A percentile compares a stretch with the other conserved stretches of the same genome.
Evolutionary conservation across 2,113 vertebrate genomes (phyloP).

Genomic region (Hemicordylus capensis): DNA sequence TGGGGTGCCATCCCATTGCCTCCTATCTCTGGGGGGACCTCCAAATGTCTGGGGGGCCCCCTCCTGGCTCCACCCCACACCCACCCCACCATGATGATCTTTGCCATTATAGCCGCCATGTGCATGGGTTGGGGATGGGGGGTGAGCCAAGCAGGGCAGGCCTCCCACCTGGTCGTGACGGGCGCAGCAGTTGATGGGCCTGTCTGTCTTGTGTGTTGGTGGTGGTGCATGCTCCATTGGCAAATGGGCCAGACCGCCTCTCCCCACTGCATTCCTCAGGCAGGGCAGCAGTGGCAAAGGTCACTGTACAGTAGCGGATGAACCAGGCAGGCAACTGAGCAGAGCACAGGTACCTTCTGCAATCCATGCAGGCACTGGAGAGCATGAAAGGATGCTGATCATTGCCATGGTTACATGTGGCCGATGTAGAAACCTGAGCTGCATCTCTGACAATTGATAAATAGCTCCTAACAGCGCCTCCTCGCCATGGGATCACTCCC

Average conservation of each 20-base stretch:
- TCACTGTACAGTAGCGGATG: conserved; percentile 53
- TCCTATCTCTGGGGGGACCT: too few species aligned
- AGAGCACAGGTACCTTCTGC: conserved; percentile 77
- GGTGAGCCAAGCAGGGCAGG: too few species aligned
- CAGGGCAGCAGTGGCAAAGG: conserved; percentile 44
- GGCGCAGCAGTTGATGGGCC: too few species aligned
- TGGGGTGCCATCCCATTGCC: too few species aligned
- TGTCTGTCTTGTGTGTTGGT: too few species aligned
- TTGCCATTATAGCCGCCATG: too few species aligned
- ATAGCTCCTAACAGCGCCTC: conserved; percentile 79
- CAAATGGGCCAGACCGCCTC: conserved; percentile 7
- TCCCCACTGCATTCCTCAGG: background rate
- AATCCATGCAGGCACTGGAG: conserved; percentile 77
- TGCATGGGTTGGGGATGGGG: too few species aligned
- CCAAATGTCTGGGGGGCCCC: too few species aligned
- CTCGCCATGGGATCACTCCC: conserved; percentile 69
- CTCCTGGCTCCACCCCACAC: too few species aligned
- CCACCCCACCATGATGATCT: too few species aligned
- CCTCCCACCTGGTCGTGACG: too few species aligned
- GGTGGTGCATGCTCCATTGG: background rate
- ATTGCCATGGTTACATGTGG: conserved; percentile 82
- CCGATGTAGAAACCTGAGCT: conserved; percentile 75
- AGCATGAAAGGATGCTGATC: conserved; percentile 78
- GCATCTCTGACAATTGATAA: conserved; percentile 76
- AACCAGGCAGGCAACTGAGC: conserved; percentile 68